These are phyloP conservation scores for Drosophila pseudotakahashii DNA, from an alignment of 2,888 invertebrate species.

Conservation along the genomic window DNA sequence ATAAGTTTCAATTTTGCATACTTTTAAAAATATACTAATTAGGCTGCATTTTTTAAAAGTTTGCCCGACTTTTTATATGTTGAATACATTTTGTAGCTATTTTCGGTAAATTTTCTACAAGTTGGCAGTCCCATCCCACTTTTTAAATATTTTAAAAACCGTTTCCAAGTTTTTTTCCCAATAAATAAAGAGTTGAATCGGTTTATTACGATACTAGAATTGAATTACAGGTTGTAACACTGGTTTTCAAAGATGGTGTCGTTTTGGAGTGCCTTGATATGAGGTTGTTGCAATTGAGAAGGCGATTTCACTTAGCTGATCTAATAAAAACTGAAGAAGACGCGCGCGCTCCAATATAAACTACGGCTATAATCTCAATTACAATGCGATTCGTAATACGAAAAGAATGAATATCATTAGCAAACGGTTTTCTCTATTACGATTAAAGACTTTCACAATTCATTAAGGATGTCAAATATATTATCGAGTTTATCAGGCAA, in stretches of 20 bases:
- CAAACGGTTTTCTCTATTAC: constrained; percentile 30
- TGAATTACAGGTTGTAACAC: constrained; percentile 64
- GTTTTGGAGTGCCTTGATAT: constrained; percentile 52
- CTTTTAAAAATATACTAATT: too few relatives aligned
- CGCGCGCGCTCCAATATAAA: constrained; percentile 44
- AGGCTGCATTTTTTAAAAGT: too few relatives aligned
- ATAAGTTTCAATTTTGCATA: too few relatives aligned
- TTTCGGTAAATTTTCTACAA: too few relatives aligned
- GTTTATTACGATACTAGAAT: constrained; percentile 53
- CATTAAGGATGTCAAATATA: constrained; percentile 28
- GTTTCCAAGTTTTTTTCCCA: too few relatives aligned
- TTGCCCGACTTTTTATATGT: not conserved
- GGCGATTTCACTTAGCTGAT: constrained; percentile 6
- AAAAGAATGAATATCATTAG: constrained; percentile 62
- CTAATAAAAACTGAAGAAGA: constrained; percentile 18
- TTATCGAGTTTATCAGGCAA: constrained; percentile 7
- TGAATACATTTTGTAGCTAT: too few relatives aligned
- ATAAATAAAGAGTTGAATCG: constrained; percentile 12
- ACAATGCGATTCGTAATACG: constrained; percentile 51
- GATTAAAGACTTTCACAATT: constrained; percentile 27
- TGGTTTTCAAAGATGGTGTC: constrained; percentile 53
- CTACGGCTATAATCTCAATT: constrained; percentile 60
- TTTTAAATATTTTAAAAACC: too few relatives aligned
- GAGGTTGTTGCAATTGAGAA: constrained; percentile 38
- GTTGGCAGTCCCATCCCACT: too few relatives aligned